phyloP scores from a whole-genome alignment of 2,888 invertebrate genomes.

The Drosophila helvetica region DNA sequence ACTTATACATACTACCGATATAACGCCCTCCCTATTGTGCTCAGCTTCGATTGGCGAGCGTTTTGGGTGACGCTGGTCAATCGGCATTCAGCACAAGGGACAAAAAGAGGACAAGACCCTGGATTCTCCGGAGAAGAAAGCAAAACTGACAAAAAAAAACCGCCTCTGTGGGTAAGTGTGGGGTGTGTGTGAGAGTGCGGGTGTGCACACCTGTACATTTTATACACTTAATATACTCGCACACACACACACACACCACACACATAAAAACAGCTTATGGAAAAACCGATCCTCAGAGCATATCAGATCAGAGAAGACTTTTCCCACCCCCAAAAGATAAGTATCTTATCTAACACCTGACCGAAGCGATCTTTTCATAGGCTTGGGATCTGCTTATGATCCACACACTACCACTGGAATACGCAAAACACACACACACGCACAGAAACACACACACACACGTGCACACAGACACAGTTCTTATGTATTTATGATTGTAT shows the following conservation, averaged over 20 bases:
- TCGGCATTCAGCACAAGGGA: conserved; percentile 45
- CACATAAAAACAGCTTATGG: conserved; percentile 7
- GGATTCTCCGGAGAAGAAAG: not conserved
- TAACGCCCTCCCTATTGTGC: conserved; percentile 16
- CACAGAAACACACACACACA: conserved; percentile 10
- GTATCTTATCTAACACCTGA: not conserved
- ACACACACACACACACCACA: conserved; percentile 30
- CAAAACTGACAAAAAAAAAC: conserved; percentile 10
- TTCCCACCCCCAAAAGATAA: conserved; percentile 15
- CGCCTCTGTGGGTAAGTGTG: conserved; percentile 19
- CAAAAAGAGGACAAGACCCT: not conserved
- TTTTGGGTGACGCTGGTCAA: conserved; percentile 65
- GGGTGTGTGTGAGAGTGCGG: conserved; percentile 28
- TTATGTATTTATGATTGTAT: conserved; percentile 67
- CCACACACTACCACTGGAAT: too few relatives aligned
- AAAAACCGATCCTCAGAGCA: not conserved
- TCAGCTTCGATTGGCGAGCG: conserved; percentile 60
- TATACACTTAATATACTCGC: conserved; percentile 36
- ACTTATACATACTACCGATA: not conserved
- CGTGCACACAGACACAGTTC: conserved; percentile 7
- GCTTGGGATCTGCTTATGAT: conserved; percentile 3
- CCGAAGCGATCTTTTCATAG: conserved; percentile 13
- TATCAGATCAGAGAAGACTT: conserved; percentile 8
- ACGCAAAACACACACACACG: conserved; percentile 1
- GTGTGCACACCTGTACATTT: conserved; percentile 61